A percentile compares a stretch with the other conserved stretches of the same genome.
These are phyloP conservation scores for Potamilus streckersoni DNA, from an alignment of 1,140 invertebrate species.

Conservation along the genomic window DNA sequence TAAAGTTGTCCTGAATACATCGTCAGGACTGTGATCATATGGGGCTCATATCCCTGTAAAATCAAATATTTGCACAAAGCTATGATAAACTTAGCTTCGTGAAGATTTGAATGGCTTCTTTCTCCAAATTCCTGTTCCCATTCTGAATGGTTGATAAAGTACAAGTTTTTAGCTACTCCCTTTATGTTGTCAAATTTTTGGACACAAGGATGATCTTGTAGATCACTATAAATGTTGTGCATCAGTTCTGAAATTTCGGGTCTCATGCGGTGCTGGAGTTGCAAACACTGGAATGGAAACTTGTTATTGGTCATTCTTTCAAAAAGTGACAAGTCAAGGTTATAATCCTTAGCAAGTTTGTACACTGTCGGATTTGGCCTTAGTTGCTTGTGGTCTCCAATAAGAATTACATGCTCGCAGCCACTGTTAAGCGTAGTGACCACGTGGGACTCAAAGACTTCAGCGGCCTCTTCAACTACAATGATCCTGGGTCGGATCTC, in stretches of 20 bases:
- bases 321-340: slow-evolving; percentile 67
- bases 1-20: slow-evolving; percentile 66
- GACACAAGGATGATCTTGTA: slow-evolving; percentile 59
- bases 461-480: slow-evolving; percentile 65
- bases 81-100: slow-evolving; percentile 50
- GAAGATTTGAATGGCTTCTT: slow-evolving; percentile 60
- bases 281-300: slow-evolving; percentile 57
- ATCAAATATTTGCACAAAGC: slow-evolving; percentile 61
- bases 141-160: slow-evolving; percentile 64
- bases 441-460: slow-evolving; percentile 62
- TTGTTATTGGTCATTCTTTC: slow-evolving; percentile 65
- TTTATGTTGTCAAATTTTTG: slow-evolving; percentile 50
- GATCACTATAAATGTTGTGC: slow-evolving; percentile 62
- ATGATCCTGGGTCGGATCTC: slow-evolving; percentile 55
- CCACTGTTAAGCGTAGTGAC: slow-evolving; percentile 71
- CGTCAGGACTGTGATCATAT: slow-evolving; percentile 67
- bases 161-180: slow-evolving; percentile 63
- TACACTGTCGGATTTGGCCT: slow-evolving; percentile 66
- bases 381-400: slow-evolving; percentile 67
- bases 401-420: slow-evolving; percentile 81
- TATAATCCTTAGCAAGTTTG: slow-evolving; percentile 61
- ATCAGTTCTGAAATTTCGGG: slow-evolving; percentile 65
- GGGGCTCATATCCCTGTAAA: slow-evolving; percentile 61
- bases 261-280: slow-evolving; percentile 46
- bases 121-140: slow-evolving; percentile 55